Percentiles rank a stretch among this genome's conserved stretches.
Evolutionary conservation across 1,140 invertebrate genomes (phyloP).

Genomic region (Lutraria rhynchaena): DNA sequence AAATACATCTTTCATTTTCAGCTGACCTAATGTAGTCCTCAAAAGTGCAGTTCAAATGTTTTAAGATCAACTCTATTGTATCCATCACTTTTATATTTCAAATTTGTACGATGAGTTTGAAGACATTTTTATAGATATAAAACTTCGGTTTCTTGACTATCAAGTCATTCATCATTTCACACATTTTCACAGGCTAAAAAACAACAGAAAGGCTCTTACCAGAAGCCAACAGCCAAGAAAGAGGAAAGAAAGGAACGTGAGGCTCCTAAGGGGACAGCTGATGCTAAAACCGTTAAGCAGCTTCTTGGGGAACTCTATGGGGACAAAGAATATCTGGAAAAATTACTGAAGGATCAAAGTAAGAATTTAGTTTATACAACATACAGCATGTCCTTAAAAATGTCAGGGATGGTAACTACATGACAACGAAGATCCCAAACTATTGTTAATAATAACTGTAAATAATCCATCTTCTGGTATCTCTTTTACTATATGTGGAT

Average conservation of each 20-base stretch:
- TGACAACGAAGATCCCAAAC: too few species aligned
- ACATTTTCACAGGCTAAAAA: slow-evolving; percentile 70
- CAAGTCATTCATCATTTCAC: background rate
- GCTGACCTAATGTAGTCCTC: too few species aligned
- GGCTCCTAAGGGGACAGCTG: slow-evolving; percentile 65
- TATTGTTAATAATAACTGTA: too few species aligned
- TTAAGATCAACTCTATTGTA: background rate
- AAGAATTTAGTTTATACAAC: too few species aligned
- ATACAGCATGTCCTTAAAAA: too few species aligned
- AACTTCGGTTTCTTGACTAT: background rate
- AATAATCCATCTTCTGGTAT: too few species aligned
- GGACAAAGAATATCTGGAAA: slow-evolving; percentile 81
- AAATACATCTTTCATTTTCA: too few species aligned
- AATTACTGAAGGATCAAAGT: slow-evolving; percentile 80
- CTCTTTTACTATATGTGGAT: too few species aligned
- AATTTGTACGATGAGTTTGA: too few species aligned
- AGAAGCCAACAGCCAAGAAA: slow-evolving; percentile 63
- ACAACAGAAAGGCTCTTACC: slow-evolving; percentile 67
- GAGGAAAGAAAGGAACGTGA: slow-evolving; percentile 74
- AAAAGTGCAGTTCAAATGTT: too few species aligned
- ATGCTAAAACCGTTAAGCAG: slow-evolving; percentile 81
- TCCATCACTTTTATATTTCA: background rate
- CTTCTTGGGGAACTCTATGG: slow-evolving; percentile 81
- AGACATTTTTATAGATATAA: background rate
- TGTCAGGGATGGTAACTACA: too few species aligned